Conservation (phyloP, 1,140 invertebrate genomes). For the Drepana arcuata region DNA sequence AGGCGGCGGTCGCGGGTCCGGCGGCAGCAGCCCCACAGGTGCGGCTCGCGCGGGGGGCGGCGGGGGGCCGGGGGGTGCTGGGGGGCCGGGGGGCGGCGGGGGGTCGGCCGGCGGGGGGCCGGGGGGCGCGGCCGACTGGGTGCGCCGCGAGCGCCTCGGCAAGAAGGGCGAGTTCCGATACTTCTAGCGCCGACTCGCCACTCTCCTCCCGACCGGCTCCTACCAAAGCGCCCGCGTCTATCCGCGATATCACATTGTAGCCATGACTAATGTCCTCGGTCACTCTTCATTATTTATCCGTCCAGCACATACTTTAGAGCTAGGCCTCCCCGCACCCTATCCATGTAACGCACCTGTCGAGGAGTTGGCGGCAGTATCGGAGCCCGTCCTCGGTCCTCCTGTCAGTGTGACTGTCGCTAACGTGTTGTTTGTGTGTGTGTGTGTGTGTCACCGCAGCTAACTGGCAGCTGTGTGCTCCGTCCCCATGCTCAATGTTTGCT, state of each 20-base stretch:
- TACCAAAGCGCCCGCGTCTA: constrained; percentile 3
- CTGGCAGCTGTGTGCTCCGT: no score
- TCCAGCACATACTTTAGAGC: no score
- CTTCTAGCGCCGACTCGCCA: constrained; percentile 76
- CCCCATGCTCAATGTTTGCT: no score
- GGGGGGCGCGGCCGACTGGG: constrained; percentile 77
- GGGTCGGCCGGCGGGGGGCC: constrained; percentile 7
- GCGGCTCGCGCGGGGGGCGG: constrained; percentile 66
- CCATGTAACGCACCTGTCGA: no score
- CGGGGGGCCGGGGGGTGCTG: constrained; percentile 30
- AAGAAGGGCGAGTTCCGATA: constrained; percentile 97
- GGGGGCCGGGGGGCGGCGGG: constrained; percentile 11
- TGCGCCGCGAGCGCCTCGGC: constrained; percentile 88
- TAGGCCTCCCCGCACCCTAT: no score
- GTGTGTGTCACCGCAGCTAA: no score
- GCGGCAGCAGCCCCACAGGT: constrained; percentile 47
- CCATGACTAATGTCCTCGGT: neutral
- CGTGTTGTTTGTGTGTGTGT: no score
- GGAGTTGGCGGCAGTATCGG: neutral
- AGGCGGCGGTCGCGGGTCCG: constrained; percentile 41
- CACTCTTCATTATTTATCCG: no score
- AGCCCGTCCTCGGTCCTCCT: neutral
- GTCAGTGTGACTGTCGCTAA: constrained; percentile 1
- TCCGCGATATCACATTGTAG: neutral
- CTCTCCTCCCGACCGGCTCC: constrained; percentile 2